phyloP scores from a whole-genome alignment of 2,113 vertebrate species.

The Catagonus wagneri region DNA sequence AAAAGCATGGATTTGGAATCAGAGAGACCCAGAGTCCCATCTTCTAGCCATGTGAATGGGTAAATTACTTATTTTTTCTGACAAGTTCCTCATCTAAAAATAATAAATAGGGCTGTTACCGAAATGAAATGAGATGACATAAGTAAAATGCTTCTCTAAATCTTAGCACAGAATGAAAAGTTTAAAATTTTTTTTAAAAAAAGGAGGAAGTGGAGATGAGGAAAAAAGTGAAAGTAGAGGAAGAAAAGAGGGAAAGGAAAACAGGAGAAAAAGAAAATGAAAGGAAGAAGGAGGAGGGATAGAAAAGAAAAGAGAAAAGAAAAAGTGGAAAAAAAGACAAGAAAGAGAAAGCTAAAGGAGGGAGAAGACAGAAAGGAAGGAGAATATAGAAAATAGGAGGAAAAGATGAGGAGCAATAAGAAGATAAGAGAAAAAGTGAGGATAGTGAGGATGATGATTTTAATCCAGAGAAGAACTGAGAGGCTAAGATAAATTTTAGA shows the following conservation, averaged over 20 bases:
- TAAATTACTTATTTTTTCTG: slow-evolving; percentile 19
- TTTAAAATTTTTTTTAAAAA: neutral
- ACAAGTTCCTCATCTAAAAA: slow-evolving; percentile 28
- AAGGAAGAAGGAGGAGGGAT: neutral
- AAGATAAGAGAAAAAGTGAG: neutral
- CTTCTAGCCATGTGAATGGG: neutral
- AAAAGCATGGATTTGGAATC: neutral
- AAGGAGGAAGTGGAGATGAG: neutral
- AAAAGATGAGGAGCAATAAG: neutral
- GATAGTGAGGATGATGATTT: neutral
- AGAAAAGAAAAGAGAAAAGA: neutral
- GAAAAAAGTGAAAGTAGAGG: neutral
- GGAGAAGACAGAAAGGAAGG: neutral
- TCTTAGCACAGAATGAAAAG: neutral
- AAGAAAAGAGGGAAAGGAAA: neutral
- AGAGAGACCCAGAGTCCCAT: neutral
- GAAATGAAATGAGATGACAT: neutral
- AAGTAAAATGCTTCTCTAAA: neutral
- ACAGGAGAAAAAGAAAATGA: neutral
- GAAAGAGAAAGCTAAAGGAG: neutral
- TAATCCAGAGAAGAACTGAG: neutral
- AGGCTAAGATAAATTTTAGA: neutral
- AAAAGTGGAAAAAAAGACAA: neutral
- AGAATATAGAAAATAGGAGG: neutral
- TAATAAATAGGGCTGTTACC: neutral